Evolutionary conservation across 2,888 invertebrate species (phyloP), one percentile per base, ranked within the genome.

Genomic region (Corythucha ciliata): DNA sequence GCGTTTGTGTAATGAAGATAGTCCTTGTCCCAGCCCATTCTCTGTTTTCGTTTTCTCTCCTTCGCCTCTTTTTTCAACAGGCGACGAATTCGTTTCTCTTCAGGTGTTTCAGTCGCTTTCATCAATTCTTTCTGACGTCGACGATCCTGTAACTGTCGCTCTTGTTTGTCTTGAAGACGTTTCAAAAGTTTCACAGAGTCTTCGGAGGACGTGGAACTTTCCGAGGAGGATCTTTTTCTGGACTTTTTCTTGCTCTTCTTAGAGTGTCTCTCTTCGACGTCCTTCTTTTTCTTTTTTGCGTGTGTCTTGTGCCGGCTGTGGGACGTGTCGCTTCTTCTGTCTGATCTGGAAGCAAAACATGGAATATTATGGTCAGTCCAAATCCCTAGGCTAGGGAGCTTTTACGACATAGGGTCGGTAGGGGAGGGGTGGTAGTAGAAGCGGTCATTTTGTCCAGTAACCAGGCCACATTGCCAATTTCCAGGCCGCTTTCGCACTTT

Each of bases 1-100:
- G 88, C 86, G 68, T 98, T 94, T 0, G 97, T 96, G 65, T 97
- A 98, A 64, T 92, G 91, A 55, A 93, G 78, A 66, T 93, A 93
- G 68, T 96, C 94, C 58, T 85, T 89, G 68, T 94, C 94, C 94
- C 93, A 94, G 5, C 94, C 94, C 92, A 94, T 93, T 58, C 89
- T 75, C 67, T 91, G 87, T 50, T 92, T 86, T 1, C 90, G 72
- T 55, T 80, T 80, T 1, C 86, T 75, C 67, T 93, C 92, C 64
- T 96, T 96, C 0, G 81, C 83, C 66, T 89, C 85, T 68, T 96
- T 97, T 64, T 96, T 97, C 48, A 77, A 76, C 34, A 97, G 70
- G 36, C 97, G 77, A 18, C 97, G 76, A 3, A 78, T 68, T 29
- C 85, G 67, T 66, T 97, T 97, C 66, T 98, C 93, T 68, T 94